Conservation (phyloP, 2,113 vertebrate genomes). For the Geococcyx californianus region DNA sequence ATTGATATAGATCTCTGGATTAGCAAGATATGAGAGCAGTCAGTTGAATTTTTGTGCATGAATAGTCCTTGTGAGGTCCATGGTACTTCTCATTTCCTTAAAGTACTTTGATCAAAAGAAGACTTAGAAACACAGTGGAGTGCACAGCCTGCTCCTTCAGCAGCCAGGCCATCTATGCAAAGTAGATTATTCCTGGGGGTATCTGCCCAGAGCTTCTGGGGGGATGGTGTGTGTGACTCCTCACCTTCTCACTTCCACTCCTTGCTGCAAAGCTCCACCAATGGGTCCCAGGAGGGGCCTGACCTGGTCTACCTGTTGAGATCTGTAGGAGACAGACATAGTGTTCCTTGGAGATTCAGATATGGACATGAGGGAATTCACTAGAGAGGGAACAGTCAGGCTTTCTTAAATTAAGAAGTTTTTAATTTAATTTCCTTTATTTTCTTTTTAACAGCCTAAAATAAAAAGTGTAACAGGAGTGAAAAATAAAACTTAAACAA, state of each 20-base stretch:
- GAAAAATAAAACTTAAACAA: neutral
- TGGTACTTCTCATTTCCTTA: neutral
- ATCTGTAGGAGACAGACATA: accelerated
- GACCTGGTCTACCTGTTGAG: too few species aligned
- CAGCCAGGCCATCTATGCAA: accelerated
- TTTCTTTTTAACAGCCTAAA: neutral
- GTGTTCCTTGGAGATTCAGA: accelerated
- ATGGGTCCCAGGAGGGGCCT: accelerated
- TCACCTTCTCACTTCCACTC: neutral
- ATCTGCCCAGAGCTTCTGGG: neutral
- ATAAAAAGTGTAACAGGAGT: neutral
- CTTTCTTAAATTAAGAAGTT: neutral
- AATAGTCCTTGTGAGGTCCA: neutral
- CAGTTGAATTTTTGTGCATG: accelerated
- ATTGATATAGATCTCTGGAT: neutral
- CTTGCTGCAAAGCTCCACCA: accelerated
- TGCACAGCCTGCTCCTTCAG: neutral
- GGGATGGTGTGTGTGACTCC: too few species aligned
- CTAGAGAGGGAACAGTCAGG: neutral
- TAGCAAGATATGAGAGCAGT: accelerated
- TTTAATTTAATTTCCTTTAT: neutral
- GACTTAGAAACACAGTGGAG: neutral
- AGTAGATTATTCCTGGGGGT: too few species aligned
- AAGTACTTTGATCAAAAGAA: neutral
- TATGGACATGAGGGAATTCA: accelerated